phyloP scores from a whole-genome alignment of 2,888 invertebrate species.

The Callosobruchus maculatus region DNA sequence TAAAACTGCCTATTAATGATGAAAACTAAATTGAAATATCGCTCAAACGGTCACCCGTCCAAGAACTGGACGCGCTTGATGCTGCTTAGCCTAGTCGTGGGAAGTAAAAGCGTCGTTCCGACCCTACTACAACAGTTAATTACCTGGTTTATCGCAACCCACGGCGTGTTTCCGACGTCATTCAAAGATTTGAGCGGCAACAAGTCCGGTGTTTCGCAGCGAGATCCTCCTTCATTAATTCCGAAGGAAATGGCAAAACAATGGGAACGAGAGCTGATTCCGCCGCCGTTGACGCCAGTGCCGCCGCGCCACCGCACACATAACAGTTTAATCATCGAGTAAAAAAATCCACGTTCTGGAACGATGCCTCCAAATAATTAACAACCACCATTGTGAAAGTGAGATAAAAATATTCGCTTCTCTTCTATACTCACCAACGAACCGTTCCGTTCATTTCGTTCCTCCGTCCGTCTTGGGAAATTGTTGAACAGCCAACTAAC shows the following conservation, averaged over 20 bases:
- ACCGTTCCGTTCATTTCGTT: too few relatives aligned
- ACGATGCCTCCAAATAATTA: conserved; percentile 26
- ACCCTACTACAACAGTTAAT: background rate
- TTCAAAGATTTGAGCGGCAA: too few relatives aligned
- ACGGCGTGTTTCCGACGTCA: background rate
- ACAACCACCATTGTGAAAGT: conserved; percentile 22
- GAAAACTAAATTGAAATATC: too few relatives aligned
- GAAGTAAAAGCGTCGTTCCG: background rate
- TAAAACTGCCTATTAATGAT: too few relatives aligned
- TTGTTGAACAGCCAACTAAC: background rate
- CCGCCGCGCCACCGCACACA: too few relatives aligned
- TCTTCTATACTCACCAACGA: too few relatives aligned
- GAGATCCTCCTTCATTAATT: conserved; percentile 6
- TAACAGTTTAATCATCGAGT: conserved; percentile 19
- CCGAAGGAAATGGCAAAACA: conserved; percentile 15
- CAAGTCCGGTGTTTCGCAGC: too few relatives aligned
- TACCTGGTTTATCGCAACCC: background rate
- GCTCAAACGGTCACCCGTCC: too few relatives aligned
- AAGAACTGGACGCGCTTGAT: too few relatives aligned
- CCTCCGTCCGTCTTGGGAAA: background rate
- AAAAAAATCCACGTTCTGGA: conserved; percentile 26
- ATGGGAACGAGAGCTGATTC: conserved; percentile 17
- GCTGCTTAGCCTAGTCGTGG: too few relatives aligned
- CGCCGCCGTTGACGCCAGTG: too few relatives aligned
- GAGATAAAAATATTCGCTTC: conserved; percentile 14